Conservation (phyloP, 2,888 invertebrate species). For the Sarcophaga subvicina region DNA sequence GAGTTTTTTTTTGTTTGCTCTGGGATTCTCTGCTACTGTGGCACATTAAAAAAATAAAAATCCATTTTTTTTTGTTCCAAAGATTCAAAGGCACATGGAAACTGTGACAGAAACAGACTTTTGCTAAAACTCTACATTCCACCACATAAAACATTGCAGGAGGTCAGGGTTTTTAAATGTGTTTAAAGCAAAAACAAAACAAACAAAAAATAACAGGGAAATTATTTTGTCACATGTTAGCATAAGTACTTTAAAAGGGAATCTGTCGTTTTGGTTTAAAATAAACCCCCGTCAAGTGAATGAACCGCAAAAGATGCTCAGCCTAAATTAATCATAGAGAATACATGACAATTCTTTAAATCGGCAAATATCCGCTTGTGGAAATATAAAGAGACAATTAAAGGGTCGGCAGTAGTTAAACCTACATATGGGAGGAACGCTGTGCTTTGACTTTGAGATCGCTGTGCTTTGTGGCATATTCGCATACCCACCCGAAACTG, state of each 20-base stretch:
- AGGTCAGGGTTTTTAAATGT: conserved; percentile 64
- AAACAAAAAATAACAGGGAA: neutral
- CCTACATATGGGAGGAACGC: no score
- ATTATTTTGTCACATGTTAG: conserved; percentile 47
- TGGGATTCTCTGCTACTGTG: conserved; percentile 15
- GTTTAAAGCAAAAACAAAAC: conserved; percentile 27
- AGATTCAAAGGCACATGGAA: conserved; percentile 40
- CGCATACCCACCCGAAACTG: no score
- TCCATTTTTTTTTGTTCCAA: neutral
- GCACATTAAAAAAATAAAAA: conserved; percentile 8
- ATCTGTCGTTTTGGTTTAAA: conserved; percentile 17
- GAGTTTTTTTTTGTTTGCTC: conserved; percentile 16
- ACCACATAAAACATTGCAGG: conserved; percentile 66
- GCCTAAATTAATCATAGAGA: no score
- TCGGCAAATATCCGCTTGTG: neutral
- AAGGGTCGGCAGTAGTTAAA: no score
- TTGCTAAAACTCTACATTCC: conserved; percentile 36
- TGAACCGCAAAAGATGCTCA: no score
- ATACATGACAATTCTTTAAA: neutral
- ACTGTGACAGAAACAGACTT: conserved; percentile 22
- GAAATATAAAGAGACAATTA: neutral
- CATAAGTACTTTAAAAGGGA: no score
- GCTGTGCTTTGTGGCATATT: no score
- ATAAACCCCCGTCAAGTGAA: conserved; percentile 2
- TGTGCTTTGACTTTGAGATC: no score